Evolutionary conservation across 1,140 invertebrate genomes (phyloP), one percentile per base, ranked within the genome.

Genomic region (Sogatella furcifera): DNA sequence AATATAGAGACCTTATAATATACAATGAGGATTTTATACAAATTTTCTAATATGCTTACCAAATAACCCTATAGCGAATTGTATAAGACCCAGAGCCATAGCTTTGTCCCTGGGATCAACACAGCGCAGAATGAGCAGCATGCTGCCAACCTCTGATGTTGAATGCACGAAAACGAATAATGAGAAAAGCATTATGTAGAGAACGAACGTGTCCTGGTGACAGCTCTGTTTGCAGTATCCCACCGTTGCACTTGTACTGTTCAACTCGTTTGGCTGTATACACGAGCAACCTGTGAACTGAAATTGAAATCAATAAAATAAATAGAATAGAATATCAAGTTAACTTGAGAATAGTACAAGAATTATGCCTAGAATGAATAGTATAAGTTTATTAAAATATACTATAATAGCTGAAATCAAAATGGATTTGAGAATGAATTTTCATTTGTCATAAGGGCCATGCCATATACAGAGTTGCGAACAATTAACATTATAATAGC

Each of bases 31-130:
- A n/a, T n/a, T 28, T 28, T 6, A 28, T 28, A 28, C 31, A 4
- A 15, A 56, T 38, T 38, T 15, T 13, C 34, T 34, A n/a, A n/a
- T n/a, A 17, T 15, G 74, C 74, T 79, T 72, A 84, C 91, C 91
- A 74, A 95, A 93, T 62, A 95, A 78, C 42, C 91, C 91, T 65
- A 94, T 94, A 54, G 92, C 90, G 75, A 92, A 94, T 70, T 93
- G 90, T 72, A 95, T 92, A 60, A 95, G 82, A 14, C 92, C 92
- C 68, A 95, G 81, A 55, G 92, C 92, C 90, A 95, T 93, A 38
- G 91, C 91, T 74, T 95, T 95, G 72, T 95, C 92, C 76, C 84
- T 81, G 21, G 90, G 90, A 74, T 94, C 89, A 17, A 93, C 92
- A 69, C 92, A 95, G 55, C 92, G 82, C 66, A 95, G 82, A 61